These are phyloP conservation scores for Montipora efflorescens DNA, from an alignment of 64 coral and sea anemone species.

Conservation along the genomic window DNA sequence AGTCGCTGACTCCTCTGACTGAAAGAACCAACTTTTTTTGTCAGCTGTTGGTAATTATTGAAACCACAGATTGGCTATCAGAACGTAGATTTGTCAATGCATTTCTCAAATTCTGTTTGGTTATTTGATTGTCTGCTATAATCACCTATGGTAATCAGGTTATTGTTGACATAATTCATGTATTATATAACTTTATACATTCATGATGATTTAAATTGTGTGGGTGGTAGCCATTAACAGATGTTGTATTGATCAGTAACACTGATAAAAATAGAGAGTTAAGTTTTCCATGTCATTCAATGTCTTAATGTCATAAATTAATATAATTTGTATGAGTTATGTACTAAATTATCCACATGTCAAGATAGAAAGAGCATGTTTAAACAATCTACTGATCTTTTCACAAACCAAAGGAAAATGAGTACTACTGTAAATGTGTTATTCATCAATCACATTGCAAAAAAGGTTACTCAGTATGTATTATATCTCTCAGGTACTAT, in stretches of 20 bases:
- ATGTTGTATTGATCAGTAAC: background rate
- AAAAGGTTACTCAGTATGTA: too few relatives aligned
- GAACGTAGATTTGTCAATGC: too few relatives aligned
- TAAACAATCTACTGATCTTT: background rate
- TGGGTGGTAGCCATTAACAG: background rate
- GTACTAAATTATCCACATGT: slow-evolving; percentile 14
- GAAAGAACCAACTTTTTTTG: too few relatives aligned
- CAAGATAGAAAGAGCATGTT: background rate
- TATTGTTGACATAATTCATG: too few relatives aligned
- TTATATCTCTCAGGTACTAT: too few relatives aligned
- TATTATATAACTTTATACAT: background rate
- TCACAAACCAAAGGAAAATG: background rate
- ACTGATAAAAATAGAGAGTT: background rate
- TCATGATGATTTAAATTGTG: background rate
- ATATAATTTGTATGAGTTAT: background rate
- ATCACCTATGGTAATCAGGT: too few relatives aligned
- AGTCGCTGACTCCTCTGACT: too few relatives aligned
- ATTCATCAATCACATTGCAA: background rate
- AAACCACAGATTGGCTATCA: too few relatives aligned
- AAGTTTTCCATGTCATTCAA: background rate
- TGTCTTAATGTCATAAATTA: background rate
- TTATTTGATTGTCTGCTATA: too few relatives aligned
- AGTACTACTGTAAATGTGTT: background rate
- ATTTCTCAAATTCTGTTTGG: too few relatives aligned
- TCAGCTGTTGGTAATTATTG: too few relatives aligned